A percentile compares a stretch with the other conserved stretches of the same genome.
phyloP scores from a whole-genome alignment of 1,140 invertebrate genomes.

The Pogonus chalceus region DNA sequence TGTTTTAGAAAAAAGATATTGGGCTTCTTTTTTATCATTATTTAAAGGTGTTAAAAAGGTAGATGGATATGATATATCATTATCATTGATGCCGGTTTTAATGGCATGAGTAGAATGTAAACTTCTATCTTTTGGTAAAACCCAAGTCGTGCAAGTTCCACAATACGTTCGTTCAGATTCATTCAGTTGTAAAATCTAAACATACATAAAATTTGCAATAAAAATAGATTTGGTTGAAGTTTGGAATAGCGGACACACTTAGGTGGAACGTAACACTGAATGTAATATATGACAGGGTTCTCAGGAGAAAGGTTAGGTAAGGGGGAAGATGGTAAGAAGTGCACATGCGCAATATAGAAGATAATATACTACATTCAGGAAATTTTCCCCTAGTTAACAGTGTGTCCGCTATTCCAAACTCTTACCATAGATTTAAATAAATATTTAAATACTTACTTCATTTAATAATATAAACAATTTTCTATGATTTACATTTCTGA shows the following conservation, averaged over 20 bases:
- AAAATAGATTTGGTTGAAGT: constrained; percentile 18
- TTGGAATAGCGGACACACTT: no score
- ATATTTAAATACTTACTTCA: no score
- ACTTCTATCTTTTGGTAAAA: constrained; percentile 34
- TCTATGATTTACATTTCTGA: constrained; percentile 39
- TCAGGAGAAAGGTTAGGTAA: no score
- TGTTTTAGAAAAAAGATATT: constrained; percentile 57
- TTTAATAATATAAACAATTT: constrained; percentile 41
- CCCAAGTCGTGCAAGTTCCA: constrained; percentile 49
- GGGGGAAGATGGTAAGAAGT: no score
- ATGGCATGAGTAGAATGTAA: constrained; percentile 42
- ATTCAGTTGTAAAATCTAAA: constrained; percentile 35
- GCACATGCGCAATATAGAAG: no score
- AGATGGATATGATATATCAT: constrained; percentile 44
- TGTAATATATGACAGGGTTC: no score
- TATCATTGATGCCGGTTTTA: constrained; percentile 35
- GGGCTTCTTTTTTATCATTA: constrained; percentile 61
- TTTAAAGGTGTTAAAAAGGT: constrained; percentile 48
- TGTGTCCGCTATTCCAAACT: no score
- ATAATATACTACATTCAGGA: no score
- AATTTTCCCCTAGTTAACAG: no score
- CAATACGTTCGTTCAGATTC: constrained; percentile 46
- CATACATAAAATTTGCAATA: constrained; percentile 11
- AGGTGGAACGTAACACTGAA: no score
- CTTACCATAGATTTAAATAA: no score